These are phyloP conservation scores for Mirounga angustirostris DNA, from an alignment of 2,113 vertebrate species.

Conservation along the genomic window DNA sequence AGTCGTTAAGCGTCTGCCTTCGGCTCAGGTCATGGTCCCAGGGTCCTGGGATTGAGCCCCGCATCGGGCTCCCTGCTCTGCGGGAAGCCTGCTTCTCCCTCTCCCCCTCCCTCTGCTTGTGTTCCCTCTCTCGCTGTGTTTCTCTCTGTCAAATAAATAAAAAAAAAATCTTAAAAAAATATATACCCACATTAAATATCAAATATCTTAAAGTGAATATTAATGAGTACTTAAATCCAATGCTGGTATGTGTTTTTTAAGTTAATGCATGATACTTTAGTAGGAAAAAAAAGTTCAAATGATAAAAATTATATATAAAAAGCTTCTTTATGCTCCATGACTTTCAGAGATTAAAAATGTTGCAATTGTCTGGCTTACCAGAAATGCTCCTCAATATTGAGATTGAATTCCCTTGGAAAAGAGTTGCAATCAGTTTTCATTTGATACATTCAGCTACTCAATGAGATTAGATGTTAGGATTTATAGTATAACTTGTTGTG, in stretches of 20 bases:
- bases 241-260: not conserved
- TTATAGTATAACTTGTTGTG: conserved; percentile 71
- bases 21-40: no score
- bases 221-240: not conserved
- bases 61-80: no score
- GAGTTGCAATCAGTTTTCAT: conserved; percentile 71
- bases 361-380: conserved; percentile 63
- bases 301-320: conserved; percentile 37
- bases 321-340: conserved; percentile 49
- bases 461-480: conserved; percentile 77
- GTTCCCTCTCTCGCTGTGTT: no score
- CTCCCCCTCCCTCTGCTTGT: no score
- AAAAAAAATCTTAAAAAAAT: not conserved
- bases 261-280: not conserved
- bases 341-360: conserved; percentile 72
- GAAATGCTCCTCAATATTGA: conserved; percentile 74
- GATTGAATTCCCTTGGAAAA: conserved; percentile 74
- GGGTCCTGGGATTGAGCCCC: no score
- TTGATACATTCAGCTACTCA: conserved; percentile 73
- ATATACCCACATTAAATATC: not conserved
- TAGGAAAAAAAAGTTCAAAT: not conserved
- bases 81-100: no score
- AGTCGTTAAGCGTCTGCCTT: no score
- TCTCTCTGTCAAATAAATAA: no score
- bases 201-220: conserved; percentile 25